These are phyloP conservation scores for Cyprinodon brontotheroides DNA, from an alignment of 2,113 vertebrate genomes.

Conservation along the genomic window DNA sequence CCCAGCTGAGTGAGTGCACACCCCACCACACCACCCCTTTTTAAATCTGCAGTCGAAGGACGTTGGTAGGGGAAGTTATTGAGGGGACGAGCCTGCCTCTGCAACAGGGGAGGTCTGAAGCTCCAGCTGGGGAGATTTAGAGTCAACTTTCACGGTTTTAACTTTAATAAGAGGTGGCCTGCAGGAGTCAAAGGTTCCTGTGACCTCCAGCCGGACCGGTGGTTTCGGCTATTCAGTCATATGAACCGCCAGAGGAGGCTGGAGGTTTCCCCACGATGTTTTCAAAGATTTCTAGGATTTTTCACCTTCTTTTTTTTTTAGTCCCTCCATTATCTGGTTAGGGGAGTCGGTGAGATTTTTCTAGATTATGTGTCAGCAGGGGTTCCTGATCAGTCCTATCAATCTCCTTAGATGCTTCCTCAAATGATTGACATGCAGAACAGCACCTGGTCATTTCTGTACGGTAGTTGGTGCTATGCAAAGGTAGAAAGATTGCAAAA, in stretches of 20 bases:
- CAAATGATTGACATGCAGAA: too few relatives aligned
- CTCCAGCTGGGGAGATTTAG: neutral
- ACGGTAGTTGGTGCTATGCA: too few relatives aligned
- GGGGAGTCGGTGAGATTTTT: too few relatives aligned
- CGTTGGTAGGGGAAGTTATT: neutral
- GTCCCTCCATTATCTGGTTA: too few relatives aligned
- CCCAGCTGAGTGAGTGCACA: neutral
- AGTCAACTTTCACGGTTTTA: slow-evolving; percentile 1
- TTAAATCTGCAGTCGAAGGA: slow-evolving; percentile 2
- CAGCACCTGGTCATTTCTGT: too few relatives aligned
- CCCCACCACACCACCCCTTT: neutral
- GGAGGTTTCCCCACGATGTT: neutral
- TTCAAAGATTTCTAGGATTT: neutral
- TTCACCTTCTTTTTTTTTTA: neutral
- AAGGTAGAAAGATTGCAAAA: too few relatives aligned
- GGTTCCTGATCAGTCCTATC: too few relatives aligned
- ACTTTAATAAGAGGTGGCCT: slow-evolving; percentile 4
- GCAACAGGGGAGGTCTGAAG: neutral
- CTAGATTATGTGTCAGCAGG: too few relatives aligned
- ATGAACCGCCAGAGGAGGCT: neutral
- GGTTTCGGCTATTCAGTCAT: neutral
- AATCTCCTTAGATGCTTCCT: too few relatives aligned
- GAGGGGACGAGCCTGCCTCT: neutral
- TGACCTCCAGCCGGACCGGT: neutral
- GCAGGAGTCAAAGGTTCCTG: neutral